phyloP scores from a whole-genome alignment of 2,113 vertebrate genomes.

The Xiphophorus hellerii region DNA sequence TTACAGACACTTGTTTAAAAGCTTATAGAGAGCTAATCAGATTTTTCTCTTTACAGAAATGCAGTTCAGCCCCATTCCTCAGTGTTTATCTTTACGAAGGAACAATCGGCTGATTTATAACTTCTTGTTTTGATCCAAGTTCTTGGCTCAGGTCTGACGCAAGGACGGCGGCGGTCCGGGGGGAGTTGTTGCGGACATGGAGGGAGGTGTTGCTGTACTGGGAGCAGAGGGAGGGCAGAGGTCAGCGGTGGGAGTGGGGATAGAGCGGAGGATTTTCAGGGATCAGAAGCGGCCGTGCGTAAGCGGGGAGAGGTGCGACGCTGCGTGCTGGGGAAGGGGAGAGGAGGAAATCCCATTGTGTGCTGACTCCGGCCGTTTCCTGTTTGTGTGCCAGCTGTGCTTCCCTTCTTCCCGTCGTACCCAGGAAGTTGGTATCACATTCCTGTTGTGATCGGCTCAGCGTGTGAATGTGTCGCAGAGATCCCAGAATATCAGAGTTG shows the following conservation, averaged over 20 bases:
- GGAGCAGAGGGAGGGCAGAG: constrained; percentile 1
- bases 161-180: constrained; percentile 18
- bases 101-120: constrained; percentile 53
- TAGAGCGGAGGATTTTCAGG: constrained; percentile 27
- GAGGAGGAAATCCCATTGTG: constrained; percentile 81
- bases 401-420: constrained; percentile 80
- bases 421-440: constrained; percentile 77
- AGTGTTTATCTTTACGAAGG: constrained; percentile 37
- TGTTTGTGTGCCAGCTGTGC: constrained; percentile 83
- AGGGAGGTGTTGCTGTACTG: constrained; percentile 1
- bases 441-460: constrained; percentile 68
- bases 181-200: too few relatives aligned
- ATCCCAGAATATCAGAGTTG: not conserved
- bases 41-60: too few relatives aligned
- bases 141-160: constrained; percentile 7
- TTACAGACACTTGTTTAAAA: not conserved
- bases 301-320: constrained; percentile 47
- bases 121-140: constrained; percentile 60
- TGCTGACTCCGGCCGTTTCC: constrained; percentile 77
- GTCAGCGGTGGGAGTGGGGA: constrained; percentile 25
- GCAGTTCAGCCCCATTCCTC: not conserved
- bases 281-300: constrained; percentile 52
- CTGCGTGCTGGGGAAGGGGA: constrained; percentile 19
- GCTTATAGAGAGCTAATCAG: not conserved
- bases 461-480: constrained; percentile 1